Evolutionary conservation across 2,113 vertebrate species (phyloP), one percentile per base, ranked within the genome.

Genomic region (Chaetodon auriga): DNA sequence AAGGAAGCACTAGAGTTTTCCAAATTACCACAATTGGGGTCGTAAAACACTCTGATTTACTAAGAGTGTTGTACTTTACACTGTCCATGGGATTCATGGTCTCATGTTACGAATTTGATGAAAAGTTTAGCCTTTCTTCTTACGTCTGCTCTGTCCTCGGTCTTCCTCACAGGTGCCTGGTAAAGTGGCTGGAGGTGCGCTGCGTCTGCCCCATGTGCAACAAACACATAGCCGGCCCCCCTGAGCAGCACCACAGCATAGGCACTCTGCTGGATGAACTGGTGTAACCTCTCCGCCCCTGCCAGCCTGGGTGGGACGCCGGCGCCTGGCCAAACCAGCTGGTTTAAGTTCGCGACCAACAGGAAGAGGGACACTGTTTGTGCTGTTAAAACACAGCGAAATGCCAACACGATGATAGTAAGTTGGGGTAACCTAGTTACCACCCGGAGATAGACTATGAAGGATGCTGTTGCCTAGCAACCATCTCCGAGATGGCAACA

Each of bases 121-220:
- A 46, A 12, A 48, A 46, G 15, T 15, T 70, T 76, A 30, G 15
- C 1, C 9, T 41, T 49, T 23, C 65, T 15, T 53, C 16, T 68
- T 1, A 57, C 38, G 30, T 16, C 49, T 62, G 2, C 53, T 30
- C 25, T 74, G 30, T 64, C 45, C 61, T 7, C 46, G 14, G 68
- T 53, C 18, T 66, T 48, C 25, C 65, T 6, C 30, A 2, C 77
- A 96, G 95, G 90, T 95, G 95, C 89, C 81, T 96, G 65, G 94
- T 94, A 16, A 96, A 96, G 68, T 95, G 95, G 95, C 75, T 96
- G 88, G 95, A 96, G 90, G 94, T 96, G 21, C 95, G 95, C 48
- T 95, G 94, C 9, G 93, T 95, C 21, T 96, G 95, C 78, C 95
- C 95, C 68, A 95, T 95, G 95, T 96, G 95, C 80, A 96, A 95